Base-by-base conservation (phyloP, 2,888 invertebrate genomes). In the Drosophila robusta region DNA sequence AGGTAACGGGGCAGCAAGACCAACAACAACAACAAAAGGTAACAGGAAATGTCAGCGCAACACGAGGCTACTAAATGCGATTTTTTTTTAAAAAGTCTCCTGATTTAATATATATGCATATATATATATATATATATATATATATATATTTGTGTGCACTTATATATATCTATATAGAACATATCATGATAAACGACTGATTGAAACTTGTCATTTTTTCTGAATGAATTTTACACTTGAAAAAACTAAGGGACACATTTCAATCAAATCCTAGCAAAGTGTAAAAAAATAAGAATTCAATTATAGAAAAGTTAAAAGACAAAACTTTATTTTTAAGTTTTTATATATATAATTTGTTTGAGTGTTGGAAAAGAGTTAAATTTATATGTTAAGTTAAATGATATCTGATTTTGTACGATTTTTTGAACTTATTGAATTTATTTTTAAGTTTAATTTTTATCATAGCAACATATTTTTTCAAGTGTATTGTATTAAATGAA, bases 1-100 rank as follows among this genome's bases (percentile, higher is more conserved):
- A 56, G 60, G 55, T 66, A 61, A 60, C 50, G 44, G 44, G n/a
- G 36, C 55, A 36, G 16, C 14, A 26, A 36, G 5, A 49, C 9
- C 22, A 32, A 32, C 6, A 42, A 58, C 0, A 24, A 16, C 14
- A 26, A 55, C 8, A 32, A 50, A 47, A 38, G 56, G 55, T 41
- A 66, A 67, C 73, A 72, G 72, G 72, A 73, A 72, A 70, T 70
- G 46, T 70, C 61, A 65, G 58, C 52, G 41, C 44, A 60, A 51
- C 57, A 38, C 45, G 55, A 18, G 70, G 57, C 63, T 45, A 14
- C 9, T 54, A 47, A 7, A 14, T 50, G 14, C 52, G 42, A 54
- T 24, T 22, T 32, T 41, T 52, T 29, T 11, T 22, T 22, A 4
- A 14, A 39, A 18, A 18, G 26, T 42, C 34, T 32, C 12, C 44